A percentile compares a stretch with the other conserved stretches of the same genome.
These are phyloP conservation scores for Ptiloglossa arizonensis DNA, from an alignment of 1,140 invertebrate species.

Conservation along the genomic window DNA sequence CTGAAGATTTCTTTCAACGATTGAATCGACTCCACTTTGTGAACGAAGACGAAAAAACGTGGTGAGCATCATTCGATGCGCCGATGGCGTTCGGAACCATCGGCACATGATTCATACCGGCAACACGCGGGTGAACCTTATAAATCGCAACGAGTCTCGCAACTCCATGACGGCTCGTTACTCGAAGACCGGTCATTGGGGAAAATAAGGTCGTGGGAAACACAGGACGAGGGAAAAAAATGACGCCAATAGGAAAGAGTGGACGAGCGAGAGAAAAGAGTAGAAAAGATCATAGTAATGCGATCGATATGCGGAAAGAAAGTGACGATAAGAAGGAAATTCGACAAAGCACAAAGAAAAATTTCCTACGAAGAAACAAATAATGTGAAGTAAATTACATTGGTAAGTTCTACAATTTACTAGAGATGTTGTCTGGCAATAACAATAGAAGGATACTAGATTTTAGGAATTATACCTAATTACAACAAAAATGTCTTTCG, in stretches of 20 bases:
- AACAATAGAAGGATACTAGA: too few relatives aligned
- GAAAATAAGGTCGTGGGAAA: conserved; percentile 29
- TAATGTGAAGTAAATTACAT: too few relatives aligned
- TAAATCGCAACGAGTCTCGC: conserved; percentile 19
- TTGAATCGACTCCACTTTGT: neutral
- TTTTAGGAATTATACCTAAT: too few relatives aligned
- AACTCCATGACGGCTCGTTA: conserved; percentile 25
- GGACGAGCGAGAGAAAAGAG: too few relatives aligned
- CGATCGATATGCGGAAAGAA: neutral
- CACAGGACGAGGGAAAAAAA: neutral
- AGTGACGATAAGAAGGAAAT: too few relatives aligned
- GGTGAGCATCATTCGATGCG: neutral
- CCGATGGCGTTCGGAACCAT: conserved; percentile 13
- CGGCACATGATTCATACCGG: conserved; percentile 19
- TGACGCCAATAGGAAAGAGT: neutral
- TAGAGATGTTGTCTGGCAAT: too few relatives aligned
- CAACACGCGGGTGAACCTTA: neutral
- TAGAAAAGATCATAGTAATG: too few relatives aligned
- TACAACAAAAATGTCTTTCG: too few relatives aligned
- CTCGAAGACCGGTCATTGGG: neutral
- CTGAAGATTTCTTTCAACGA: neutral
- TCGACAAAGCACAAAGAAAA: too few relatives aligned
- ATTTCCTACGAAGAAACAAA: too few relatives aligned
- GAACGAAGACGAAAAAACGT: neutral
- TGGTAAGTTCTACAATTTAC: too few relatives aligned